Evolutionary conservation across 1,140 invertebrate genomes (phyloP).

Genomic region (Cherax quadricarinatus): DNA sequence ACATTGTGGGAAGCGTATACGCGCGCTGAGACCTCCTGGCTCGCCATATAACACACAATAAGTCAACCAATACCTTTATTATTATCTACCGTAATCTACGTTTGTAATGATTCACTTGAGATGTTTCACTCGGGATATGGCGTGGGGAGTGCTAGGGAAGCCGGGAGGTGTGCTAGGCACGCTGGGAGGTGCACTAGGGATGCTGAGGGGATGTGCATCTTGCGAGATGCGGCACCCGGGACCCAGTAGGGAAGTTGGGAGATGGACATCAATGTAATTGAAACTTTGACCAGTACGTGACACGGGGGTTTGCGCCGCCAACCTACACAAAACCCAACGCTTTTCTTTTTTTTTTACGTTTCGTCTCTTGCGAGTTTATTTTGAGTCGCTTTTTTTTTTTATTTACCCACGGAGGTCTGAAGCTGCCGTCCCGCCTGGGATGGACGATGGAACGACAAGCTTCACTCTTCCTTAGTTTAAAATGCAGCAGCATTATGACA

Average conservation of each 20-base stretch:
- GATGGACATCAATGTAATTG: slow-evolving; percentile 64
- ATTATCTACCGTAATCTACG: background rate
- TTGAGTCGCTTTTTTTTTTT: background rate
- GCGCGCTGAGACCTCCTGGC: background rate
- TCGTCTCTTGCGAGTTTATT: slow-evolving; percentile 34
- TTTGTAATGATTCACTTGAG: background rate
- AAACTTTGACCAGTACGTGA: slow-evolving; percentile 61
- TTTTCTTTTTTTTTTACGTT: slow-evolving; percentile 21
- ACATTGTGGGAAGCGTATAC: background rate
- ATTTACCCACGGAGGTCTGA: background rate
- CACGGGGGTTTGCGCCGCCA: slow-evolving; percentile 20
- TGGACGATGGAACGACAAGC: background rate
- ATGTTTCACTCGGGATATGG: background rate
- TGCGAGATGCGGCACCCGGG: slow-evolving; percentile 9
- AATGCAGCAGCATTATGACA: slow-evolving; percentile 43
- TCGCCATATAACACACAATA: background rate
- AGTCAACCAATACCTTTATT: background rate
- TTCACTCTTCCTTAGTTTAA: slow-evolving; percentile 28
- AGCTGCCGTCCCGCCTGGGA: too few species aligned
- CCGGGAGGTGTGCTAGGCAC: slow-evolving; percentile 33
- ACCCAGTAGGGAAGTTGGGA: slow-evolving; percentile 46
- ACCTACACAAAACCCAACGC: slow-evolving; percentile 6
- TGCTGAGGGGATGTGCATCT: background rate
- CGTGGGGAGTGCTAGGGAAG: background rate
- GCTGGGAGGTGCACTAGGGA: slow-evolving; percentile 24